Evolutionary conservation across 2,888 invertebrate genomes (phyloP).

Genomic region (Nephrotoma appendiculata): DNA sequence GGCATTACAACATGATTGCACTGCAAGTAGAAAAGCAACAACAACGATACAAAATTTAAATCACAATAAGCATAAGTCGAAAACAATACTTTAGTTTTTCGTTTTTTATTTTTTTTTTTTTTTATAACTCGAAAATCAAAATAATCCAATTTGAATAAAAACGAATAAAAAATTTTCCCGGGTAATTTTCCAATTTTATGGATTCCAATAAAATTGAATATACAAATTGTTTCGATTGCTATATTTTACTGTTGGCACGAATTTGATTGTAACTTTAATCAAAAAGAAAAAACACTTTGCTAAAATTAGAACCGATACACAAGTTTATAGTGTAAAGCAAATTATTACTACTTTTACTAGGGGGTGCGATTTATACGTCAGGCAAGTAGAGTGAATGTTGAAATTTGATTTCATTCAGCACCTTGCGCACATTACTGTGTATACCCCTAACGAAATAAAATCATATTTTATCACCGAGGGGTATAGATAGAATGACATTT

Average conservation of each 20-base stretch:
- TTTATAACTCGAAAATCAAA: not conserved
- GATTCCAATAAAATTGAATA: not conserved
- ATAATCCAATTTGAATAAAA: not conserved
- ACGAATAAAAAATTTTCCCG: not conserved
- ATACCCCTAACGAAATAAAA: not conserved
- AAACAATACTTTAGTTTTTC: not conserved
- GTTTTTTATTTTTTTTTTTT: not conserved
- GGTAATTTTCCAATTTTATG: not conserved
- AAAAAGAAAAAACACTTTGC: not conserved
- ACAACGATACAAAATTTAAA: not conserved
- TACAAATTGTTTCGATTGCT: not conserved
- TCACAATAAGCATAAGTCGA: not conserved
- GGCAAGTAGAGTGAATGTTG: not conserved
- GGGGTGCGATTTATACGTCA: not conserved
- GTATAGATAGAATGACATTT: not conserved
- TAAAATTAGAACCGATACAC: not conserved
- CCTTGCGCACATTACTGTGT: not conserved
- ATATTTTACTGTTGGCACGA: not conserved
- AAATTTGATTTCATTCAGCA: not conserved
- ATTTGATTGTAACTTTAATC: not conserved
- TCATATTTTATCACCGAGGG: not conserved
- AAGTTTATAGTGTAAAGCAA: not conserved
- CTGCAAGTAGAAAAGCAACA: not conserved
- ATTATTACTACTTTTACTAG: not conserved
- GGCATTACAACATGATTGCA: not conserved